Evolutionary conservation across 2,113 vertebrate species (phyloP), one percentile per base, ranked within the genome.

Genomic region (Xiphorhynchus elegans): DNA sequence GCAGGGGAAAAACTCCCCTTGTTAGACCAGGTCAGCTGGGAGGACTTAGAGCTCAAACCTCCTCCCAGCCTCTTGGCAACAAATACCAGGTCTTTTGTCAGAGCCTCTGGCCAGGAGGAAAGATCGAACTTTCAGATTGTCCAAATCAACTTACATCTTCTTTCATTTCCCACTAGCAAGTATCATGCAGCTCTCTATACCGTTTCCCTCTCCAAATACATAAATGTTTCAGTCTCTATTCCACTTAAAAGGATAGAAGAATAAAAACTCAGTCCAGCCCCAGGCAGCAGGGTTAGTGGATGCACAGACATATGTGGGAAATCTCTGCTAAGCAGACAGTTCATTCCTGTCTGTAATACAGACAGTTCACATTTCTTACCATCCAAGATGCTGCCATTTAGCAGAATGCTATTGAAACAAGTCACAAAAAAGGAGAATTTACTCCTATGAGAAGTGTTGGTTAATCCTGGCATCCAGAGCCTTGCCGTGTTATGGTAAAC

Each of bases 401-500:
- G 35, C 63, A 89, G 53, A 68, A 68, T 1, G 6, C 17, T 40
- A 67, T 10, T 0, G 0, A 74, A 72, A 40, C 0, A 31, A 44
- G 2, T 21, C n/a, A 28, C 28, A 29, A 23, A 67, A 68, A 53
- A 26, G 18, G 15, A 59, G 26, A 6, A 47, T 68, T 70, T 33
- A 29, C 39, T 78, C 78, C 82, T 67, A 0, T 33, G 28, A 49
- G 59, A 63, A 68, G 24, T 39, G 29, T 13, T 81, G 56, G 55
- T 66, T 56, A 63, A 37, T 46, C 42, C 76, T 29, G 39, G 39
- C 67, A 68, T 20, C 40, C 70, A 75, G 53, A 63, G 52, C 56
- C 31, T 55, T 31, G 15, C 49, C 44, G 3, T 0, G 0, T 26
- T 26, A 16, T 4, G 7, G 66, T 58, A 28, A 90, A 56, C 42